Evolutionary conservation across 1,140 invertebrate genomes (phyloP).

Genomic region (Formica selysi): DNA sequence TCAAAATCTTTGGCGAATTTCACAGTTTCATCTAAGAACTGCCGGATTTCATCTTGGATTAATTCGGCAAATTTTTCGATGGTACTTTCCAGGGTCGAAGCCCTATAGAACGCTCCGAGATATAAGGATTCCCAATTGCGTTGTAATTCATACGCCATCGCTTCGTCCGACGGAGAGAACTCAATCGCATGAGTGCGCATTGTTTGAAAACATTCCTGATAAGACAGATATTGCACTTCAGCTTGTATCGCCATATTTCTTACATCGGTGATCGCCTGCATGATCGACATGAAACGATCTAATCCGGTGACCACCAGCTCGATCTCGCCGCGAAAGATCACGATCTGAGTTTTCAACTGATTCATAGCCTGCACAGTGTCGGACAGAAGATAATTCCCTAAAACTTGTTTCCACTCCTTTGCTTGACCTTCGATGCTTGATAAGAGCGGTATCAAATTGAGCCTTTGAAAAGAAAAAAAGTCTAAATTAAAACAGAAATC

Average conservation of each 20-base stretch:
- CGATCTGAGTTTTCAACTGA: slow-evolving; percentile 88
- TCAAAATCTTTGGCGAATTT: slow-evolving; percentile 92
- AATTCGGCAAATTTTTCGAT: slow-evolving; percentile 93
- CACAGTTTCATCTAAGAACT: slow-evolving; percentile 89
- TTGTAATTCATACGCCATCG: slow-evolving; percentile 88
- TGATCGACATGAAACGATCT: slow-evolving; percentile 93
- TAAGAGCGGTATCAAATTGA: slow-evolving; percentile 90
- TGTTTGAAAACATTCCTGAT: slow-evolving; percentile 82
- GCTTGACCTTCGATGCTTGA: slow-evolving; percentile 89
- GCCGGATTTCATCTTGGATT: slow-evolving; percentile 90
- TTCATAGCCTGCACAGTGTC: slow-evolving; percentile 89
- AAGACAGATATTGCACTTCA: slow-evolving; percentile 90
- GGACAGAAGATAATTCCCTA: slow-evolving; percentile 88
- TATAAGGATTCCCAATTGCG: slow-evolving; percentile 90
- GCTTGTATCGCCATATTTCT: slow-evolving; percentile 91
- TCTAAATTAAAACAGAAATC: neutral
- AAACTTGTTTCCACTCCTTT: slow-evolving; percentile 90
- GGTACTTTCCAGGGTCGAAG: slow-evolving; percentile 90
- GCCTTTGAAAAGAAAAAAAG: slow-evolving; percentile 76
- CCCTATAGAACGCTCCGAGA: slow-evolving; percentile 89
- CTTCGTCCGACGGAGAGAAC: slow-evolving; percentile 85
- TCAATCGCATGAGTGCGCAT: slow-evolving; percentile 81
- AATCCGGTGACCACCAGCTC: slow-evolving; percentile 91
- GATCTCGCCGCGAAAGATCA: slow-evolving; percentile 88
- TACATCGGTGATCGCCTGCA: slow-evolving; percentile 92